Conservation (phyloP, 2,113 vertebrate species). For the Hipposideros armiger region DNA sequence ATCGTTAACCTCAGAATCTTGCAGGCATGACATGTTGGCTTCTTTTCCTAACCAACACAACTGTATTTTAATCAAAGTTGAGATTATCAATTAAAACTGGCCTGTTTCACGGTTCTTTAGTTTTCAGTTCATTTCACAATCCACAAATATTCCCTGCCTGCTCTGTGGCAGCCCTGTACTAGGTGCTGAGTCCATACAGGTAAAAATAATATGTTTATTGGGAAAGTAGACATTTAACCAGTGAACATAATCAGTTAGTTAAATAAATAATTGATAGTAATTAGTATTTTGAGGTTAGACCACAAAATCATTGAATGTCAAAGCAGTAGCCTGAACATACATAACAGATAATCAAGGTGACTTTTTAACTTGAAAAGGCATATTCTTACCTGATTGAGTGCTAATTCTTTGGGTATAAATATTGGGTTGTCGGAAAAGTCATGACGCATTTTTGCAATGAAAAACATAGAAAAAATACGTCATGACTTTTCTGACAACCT, state of each 20-base stretch:
- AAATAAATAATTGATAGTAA: background rate
- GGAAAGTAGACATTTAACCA: background rate
- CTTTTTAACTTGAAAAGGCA: background rate
- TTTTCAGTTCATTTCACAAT: background rate
- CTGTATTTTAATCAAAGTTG: background rate
- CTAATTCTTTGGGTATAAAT: background rate
- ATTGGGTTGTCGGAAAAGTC: too few species aligned
- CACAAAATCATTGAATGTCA: background rate
- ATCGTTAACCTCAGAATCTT: slow-evolving; percentile 55
- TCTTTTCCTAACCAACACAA: background rate
- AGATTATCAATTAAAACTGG: background rate
- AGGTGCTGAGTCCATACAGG: background rate
- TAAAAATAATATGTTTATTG: background rate
- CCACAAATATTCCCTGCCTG: background rate
- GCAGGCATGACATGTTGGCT: background rate
- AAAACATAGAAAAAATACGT: too few species aligned
- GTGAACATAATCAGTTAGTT: background rate
- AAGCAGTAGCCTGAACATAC: background rate
- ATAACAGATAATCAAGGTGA: background rate
- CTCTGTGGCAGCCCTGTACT: background rate
- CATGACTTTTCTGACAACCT: too few species aligned
- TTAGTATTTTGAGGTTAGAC: background rate
- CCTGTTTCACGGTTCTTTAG: background rate
- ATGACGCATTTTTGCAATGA: too few species aligned
- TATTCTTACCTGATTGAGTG: background rate